Evolutionary conservation across 2,888 invertebrate genomes (phyloP).

Genomic region (Hedya salicella): DNA sequence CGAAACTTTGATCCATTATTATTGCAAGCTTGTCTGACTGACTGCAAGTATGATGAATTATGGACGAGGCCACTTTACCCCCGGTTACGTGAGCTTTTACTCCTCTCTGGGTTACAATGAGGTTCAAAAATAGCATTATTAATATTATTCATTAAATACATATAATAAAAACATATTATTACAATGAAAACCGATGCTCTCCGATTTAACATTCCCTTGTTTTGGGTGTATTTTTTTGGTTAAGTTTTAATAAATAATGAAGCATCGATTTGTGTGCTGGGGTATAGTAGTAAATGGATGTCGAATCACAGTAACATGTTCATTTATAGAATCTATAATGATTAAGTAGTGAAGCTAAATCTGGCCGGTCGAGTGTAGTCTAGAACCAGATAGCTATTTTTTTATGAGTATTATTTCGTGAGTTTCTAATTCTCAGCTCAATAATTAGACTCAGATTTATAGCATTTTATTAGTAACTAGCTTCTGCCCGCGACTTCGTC

Average conservation of each 20-base stretch:
- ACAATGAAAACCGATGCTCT: no score
- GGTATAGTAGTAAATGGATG: constrained; percentile 56
- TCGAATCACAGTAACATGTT: constrained; percentile 63
- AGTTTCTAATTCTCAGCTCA: no score
- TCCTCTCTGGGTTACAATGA: constrained; percentile 56
- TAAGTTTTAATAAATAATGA: not conserved
- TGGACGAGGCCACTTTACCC: constrained; percentile 63
- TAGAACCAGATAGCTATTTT: constrained; percentile 6
- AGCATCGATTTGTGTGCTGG: constrained; percentile 48
- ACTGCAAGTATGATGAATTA: constrained; percentile 74
- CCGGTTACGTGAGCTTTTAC: constrained; percentile 72
- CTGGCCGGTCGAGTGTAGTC: constrained; percentile 52
- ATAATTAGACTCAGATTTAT: no score
- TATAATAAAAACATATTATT: not conserved
- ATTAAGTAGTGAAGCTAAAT: constrained; percentile 54
- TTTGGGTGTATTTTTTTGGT: constrained; percentile 6
- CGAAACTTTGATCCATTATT: constrained; percentile 74
- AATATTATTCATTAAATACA: not conserved
- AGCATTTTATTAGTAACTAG: no score
- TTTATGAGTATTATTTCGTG: no score
- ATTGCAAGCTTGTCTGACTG: constrained; percentile 73
- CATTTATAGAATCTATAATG: constrained; percentile 69
- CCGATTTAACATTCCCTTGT: no score
- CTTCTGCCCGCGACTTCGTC: no score
- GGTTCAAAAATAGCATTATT: constrained; percentile 21